Base-by-base conservation (phyloP, 1,140 invertebrate genomes). In the Melitaea cinxia region DNA sequence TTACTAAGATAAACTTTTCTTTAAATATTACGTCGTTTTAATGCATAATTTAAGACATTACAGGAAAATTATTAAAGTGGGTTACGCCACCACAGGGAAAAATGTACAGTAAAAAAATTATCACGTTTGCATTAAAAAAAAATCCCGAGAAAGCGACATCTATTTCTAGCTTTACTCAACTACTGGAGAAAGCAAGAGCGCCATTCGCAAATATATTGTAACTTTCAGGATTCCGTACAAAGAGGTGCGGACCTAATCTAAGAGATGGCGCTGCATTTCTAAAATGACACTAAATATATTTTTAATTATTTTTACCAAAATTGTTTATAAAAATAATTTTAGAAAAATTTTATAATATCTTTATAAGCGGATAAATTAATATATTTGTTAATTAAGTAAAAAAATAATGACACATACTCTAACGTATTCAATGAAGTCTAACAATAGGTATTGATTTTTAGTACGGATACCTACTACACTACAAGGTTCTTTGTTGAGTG, bases 231-330 rank as follows among this genome's bases (percentile, higher is more conserved):
- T 21, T 23, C 14, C 19, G 2, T 21, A 47, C 42, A 47, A 12
- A 14, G 42, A 47, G 21, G 42, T 47, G 14, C 15, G 4, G 3
- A 19, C 10, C n/a, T 1, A 21, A 1, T 47, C 42, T 47, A 47
- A 23, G 21, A 47, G 42, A 47, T 47, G 42, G 42, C 42, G 42
- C 42, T 47, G 42, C 17, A 19, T 47, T 21, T 12, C 42, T 26
- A 26, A 26, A 4, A 26, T 26, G 6, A 4, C 2, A 26, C 24
- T 26, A 26, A 26, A 26, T 26, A 6, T 26, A 26, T 4, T 26
- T 4, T 26, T 4, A 35, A 37, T 3, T 37, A 37, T 37, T 14
- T 37, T 42, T 42, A 19, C 6, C 14, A 33, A 33, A n/a, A n/a
- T n/a, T n/a, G n/a, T n/a, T n/a, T n/a, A n/a, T n/a, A n/a, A n/a